Conservation (phyloP, 1,140 invertebrate genomes). For the Epicauta chinensis region DNA sequence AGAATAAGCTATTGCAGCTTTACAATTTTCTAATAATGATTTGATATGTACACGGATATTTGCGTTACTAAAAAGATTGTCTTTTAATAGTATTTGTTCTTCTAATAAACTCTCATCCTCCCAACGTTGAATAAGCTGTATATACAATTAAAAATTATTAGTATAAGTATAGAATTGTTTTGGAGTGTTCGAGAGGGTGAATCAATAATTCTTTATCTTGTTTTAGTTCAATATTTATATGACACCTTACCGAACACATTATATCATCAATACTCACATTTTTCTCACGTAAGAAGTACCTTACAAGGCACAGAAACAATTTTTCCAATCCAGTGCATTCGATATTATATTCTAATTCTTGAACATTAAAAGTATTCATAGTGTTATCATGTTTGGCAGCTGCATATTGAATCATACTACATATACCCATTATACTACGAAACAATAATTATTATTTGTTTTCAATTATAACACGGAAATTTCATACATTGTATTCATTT, state of each 20-base stretch:
- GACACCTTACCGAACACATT: too few species aligned
- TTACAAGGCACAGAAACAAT: conserved; percentile 6
- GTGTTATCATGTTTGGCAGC: conserved; percentile 3
- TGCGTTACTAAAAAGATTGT: conserved; percentile 6
- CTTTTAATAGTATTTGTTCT: conserved; percentile 2
- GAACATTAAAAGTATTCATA: conserved; percentile 4
- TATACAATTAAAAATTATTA: too few species aligned
- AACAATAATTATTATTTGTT: background rate
- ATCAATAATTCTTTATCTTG: too few species aligned
- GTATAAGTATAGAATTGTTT: too few species aligned
- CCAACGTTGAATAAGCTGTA: too few species aligned
- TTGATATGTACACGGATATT: conserved; percentile 3
- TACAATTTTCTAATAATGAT: conserved; percentile 5
- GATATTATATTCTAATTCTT: background rate
- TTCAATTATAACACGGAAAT: background rate
- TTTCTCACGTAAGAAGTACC: conserved; percentile 1
- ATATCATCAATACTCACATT: too few species aligned
- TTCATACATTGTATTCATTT: conserved; percentile 8
- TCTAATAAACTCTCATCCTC: too few species aligned
- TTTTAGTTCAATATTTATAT: too few species aligned
- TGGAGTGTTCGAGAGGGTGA: too few species aligned
- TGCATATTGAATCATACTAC: conserved; percentile 8
- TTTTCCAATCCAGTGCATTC: conserved; percentile 9
- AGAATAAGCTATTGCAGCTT: background rate
- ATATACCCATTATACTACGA: background rate